Base-by-base conservation (phyloP, 2,113 vertebrate species). In the Girardinichthys multiradiatus region DNA sequence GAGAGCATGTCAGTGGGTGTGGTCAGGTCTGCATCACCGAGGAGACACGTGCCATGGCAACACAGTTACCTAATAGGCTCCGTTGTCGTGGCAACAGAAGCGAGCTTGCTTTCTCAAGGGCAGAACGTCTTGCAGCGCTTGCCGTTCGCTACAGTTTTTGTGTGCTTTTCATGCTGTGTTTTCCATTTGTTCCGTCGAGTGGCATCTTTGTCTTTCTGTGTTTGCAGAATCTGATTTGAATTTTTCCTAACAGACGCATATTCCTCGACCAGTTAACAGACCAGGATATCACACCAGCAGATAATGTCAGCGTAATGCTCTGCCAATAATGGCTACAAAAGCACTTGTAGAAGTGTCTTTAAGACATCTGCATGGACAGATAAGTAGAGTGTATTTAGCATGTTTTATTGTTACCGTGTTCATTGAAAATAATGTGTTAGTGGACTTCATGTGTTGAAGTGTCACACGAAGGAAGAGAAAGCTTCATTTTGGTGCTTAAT, bases 11-110 rank as follows among this genome's bases (percentile, higher is more conserved):
- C 72, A 71, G 88, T 92, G 90, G 92, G 92, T 91, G 93, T 93
- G 93, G 94, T 92, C 89, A 87, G 90, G 90, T 88, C 89, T 84
- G 86, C 92, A 91, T 94, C 92, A 83, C 89, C 17, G 87, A 79
- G 79, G 80, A 91, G 87, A 94, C 91, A 95, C 89, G 88, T 94
- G 92, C 90, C 94, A 92, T 94, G 91, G 93, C 91, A 93, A 95
- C 94, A 93, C 89, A 67, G 85, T 95, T 94, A 93, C 91, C 92
- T 92, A 94, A 94, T 87, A 87, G 80, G 85, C 86, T 87, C 82
- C 76, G 83, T 93, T 77, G 62, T 91, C 90, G 90, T 89, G 86
- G 91, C 90, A 94, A 95, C 94, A 92, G 83, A 91, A 91, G 89
- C 72, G 81, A 89, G 93, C 89, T 90, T 90, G 90, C 90, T 88